Base-by-base conservation (phyloP, 2,888 invertebrate genomes). In the Sturmia bella region DNA sequence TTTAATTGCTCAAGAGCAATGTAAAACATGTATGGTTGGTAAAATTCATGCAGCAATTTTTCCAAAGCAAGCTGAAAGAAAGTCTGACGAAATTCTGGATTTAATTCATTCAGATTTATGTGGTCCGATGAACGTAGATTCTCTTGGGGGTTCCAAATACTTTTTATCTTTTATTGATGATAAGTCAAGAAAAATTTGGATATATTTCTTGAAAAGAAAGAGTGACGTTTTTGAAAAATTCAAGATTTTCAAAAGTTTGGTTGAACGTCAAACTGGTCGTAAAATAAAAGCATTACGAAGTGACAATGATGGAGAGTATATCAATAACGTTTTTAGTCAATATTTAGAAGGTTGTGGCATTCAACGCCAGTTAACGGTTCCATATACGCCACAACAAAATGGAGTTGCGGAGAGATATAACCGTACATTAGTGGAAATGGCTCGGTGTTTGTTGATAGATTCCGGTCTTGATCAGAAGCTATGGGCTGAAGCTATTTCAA, bases 371-470 rank as follows among this genome's bases (percentile, higher is more conserved):
- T n/a, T n/a, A n/a, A n/a, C n/a, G n/a, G n/a, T n/a, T n/a, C n/a
- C n/a, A n/a, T n/a, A n/a, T n/a, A n/a, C n/a, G n/a, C n/a, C n/a
- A n/a, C n/a, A n/a, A n/a, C n/a, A n/a, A n/a, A n/a, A n/a, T n/a
- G n/a, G n/a, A n/a, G n/a, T n/a, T n/a, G n/a, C n/a, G n/a, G n/a
- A n/a, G n/a, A n/a, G n/a, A n/a, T n/a, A n/a, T n/a, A n/a, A n/a
- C n/a, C n/a, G n/a, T 84, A 41, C 84, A 1, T 48, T 85, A 13
- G 63, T 87, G 13, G 87, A 88, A 50, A 85, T 85, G 73, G 87
- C 87, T 2, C 80, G 88, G 4, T 80, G 85, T 11, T 85, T 89
- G 84, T 32, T 89, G 15, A 43, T 85, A 0, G 70, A 85, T 41
- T 66, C 85, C 21, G 78, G 75, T 3, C n/a, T 87, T 1, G 84